phyloP scores from a whole-genome alignment of 2,888 invertebrate species.

The Sinotaia quadrata region DNA sequence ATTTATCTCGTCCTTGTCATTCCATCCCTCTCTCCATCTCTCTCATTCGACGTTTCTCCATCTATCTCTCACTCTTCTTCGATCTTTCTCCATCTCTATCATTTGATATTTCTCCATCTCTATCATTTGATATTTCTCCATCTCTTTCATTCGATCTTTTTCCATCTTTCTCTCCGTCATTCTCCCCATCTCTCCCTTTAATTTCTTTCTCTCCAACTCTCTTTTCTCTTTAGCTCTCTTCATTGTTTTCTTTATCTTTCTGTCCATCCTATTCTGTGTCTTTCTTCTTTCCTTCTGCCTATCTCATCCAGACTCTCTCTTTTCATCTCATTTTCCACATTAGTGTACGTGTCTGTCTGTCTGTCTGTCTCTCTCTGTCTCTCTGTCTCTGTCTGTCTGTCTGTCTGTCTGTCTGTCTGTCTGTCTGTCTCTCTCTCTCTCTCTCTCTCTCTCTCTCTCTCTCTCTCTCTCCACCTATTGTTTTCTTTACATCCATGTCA shows the following conservation, averaged over 20 bases:
- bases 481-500: too few relatives aligned
- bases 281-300: background rate
- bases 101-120: background rate
- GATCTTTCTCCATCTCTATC: background rate
- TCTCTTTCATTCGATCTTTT: background rate
- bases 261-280: background rate
- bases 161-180: conserved; percentile 2
- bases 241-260: too few relatives aligned
- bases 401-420: background rate
- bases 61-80: background rate
- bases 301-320: background rate
- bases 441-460: background rate
- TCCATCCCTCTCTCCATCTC: too few relatives aligned
- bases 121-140: background rate
- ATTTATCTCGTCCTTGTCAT: too few relatives aligned
- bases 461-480: background rate
- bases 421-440: background rate
- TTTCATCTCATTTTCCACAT: background rate
- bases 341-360: background rate
- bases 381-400: background rate
- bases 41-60: too few relatives aligned
- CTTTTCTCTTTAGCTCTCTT: background rate
- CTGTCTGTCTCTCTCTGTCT: conserved; percentile 1
- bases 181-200: background rate
- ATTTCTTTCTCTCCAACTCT: background rate